Evolutionary conservation across 2,113 vertebrate genomes (phyloP).

Genomic region (Ciconia boyciana): DNA sequence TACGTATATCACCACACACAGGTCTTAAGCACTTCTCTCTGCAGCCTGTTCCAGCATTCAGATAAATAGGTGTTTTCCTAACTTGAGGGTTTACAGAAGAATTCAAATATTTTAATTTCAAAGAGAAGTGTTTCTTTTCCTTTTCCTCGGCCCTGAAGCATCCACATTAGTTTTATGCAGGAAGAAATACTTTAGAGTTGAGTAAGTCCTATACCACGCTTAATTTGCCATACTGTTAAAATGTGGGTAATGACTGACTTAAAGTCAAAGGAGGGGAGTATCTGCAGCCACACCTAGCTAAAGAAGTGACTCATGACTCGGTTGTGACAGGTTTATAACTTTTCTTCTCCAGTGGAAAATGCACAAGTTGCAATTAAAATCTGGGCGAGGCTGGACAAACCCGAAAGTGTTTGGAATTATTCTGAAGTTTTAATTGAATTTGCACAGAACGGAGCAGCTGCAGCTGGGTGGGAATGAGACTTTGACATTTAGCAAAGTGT

Average conservation of each 20-base stretch:
- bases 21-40: not conserved
- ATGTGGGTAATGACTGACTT: not conserved
- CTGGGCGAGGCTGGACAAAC: conserved; percentile 47
- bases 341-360: not conserved
- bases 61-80: not conserved
- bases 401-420: not conserved
- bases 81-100: not conserved
- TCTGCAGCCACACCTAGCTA: not conserved
- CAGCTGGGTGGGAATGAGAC: not conserved
- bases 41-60: not conserved
- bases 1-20: too few relatives aligned
- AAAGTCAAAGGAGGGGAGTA: not conserved
- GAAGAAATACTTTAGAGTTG: not conserved
- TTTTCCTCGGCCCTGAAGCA: not conserved
- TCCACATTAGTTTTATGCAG: rapidly evolving
- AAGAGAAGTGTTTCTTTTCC: not conserved
- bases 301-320: not conserved
- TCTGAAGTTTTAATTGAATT: not conserved
- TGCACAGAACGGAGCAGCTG: not conserved
- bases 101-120: not conserved
- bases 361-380: conserved; percentile 15
- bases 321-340: not conserved
- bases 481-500: not conserved
- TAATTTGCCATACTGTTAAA: not conserved
- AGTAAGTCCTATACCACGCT: not conserved